Conservation (phyloP, 2,888 invertebrate species). For the Leuctra nigra region DNA sequence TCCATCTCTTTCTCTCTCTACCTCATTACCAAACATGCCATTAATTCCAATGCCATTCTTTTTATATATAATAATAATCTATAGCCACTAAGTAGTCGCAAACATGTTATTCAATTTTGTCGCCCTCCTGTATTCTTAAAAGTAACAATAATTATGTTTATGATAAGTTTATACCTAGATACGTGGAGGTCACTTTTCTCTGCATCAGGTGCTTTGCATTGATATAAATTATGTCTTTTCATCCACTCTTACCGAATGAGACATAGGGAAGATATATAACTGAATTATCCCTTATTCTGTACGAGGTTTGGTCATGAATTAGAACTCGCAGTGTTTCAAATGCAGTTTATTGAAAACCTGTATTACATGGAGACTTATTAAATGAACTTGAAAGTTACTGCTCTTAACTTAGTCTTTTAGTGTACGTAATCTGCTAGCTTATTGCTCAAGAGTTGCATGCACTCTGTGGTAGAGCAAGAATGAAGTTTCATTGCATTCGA, state of each 20-base stretch:
- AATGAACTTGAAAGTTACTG: too few relatives aligned
- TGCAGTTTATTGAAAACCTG: constrained; percentile 9
- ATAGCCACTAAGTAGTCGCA: neutral
- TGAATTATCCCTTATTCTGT: neutral
- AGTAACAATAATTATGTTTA: neutral
- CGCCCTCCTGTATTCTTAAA: neutral
- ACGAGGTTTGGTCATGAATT: neutral
- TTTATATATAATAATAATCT: neutral
- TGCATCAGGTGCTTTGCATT: too few relatives aligned
- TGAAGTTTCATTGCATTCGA: too few relatives aligned
- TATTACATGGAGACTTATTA: too few relatives aligned
- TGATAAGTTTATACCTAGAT: neutral
- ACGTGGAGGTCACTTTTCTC: constrained; percentile 3
- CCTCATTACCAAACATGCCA: neutral
- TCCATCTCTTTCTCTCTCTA: too few relatives aligned
- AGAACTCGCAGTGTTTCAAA: too few relatives aligned
- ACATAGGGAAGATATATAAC: neutral
- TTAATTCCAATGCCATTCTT: constrained; percentile 9
- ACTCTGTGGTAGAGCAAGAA: too few relatives aligned
- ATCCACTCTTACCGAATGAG: neutral
- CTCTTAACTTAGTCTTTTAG: too few relatives aligned
- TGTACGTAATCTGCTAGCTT: too few relatives aligned
- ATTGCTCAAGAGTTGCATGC: too few relatives aligned
- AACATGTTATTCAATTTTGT: constrained; percentile 6
- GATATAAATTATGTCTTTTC: too few relatives aligned